Base-by-base conservation (phyloP, 1,140 invertebrate genomes). In the Helicoverpa zea region DNA sequence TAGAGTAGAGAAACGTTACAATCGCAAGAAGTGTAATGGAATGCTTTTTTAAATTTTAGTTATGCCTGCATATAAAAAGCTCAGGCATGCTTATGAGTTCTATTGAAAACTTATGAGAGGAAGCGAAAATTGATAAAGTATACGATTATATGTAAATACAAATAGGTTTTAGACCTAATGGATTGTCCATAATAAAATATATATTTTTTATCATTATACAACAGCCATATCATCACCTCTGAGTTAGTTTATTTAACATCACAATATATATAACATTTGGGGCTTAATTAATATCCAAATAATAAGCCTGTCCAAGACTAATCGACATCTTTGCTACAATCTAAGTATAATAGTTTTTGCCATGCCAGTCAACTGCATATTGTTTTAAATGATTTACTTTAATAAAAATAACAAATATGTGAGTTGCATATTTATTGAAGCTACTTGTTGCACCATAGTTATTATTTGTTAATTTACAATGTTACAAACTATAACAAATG, bases 181-280 rank as follows among this genome's bases (percentile, higher is more conserved):
- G 52, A 52, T 70, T 56, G 70, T 56, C 16, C 3, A 56, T 73
- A 35, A 68, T 70, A 52, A 77, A 83, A 81, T 61, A 83, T 80
- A 82, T 59, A 79, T 61, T 80, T 58, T 73, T 29, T 43, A 16
- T 68, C 43, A 47, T 35, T 63, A 80, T 70, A 80, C 58, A 83
- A 83, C 77, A 83, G 81, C 78, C 81, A 61, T 70, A 43, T 72
- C 56, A 83, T 83, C 77, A 83, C 81, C 61, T 79, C 58, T 79
- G 35, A 29, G 58, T 81, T 56, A 52, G 16, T 59, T 64, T 61
- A 52, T 30, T 30, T 59, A 59, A 68, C 73, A 81, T 70, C 51
- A 81, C 63, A 58, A 77, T 52, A 80, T 54, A 52, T 51, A 18
- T 61, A 16, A 61, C 59, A 59, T 75, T 75, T 75, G 74, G 59